Evolutionary conservation across 1,140 invertebrate genomes (phyloP).

Genomic region (Melipona quadrifasciata): DNA sequence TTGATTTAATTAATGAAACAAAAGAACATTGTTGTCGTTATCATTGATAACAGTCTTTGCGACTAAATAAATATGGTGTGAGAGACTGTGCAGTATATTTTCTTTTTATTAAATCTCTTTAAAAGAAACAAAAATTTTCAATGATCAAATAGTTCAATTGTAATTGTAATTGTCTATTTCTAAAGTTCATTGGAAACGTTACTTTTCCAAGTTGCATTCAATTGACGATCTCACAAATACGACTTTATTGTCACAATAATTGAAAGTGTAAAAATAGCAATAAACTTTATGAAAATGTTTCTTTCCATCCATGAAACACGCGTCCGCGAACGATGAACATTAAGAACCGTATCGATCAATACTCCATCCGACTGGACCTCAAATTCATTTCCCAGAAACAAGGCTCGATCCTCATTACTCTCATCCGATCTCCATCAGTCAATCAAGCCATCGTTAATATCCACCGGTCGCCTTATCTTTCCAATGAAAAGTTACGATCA

Average conservation of each 20-base stretch:
- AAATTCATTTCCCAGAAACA: neutral
- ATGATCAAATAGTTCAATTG: neutral
- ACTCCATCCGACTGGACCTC: neutral
- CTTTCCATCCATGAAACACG: neutral
- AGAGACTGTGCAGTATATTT: too few species aligned
- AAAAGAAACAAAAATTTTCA: neutral
- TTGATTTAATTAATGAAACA: too few species aligned
- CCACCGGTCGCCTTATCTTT: neutral
- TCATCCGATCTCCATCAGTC: neutral
- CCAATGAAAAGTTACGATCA: constrained; percentile 6
- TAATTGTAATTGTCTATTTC: neutral
- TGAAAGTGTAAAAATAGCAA: neutral
- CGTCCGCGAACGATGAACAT: neutral
- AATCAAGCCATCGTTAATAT: neutral
- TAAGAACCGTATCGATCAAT: neutral
- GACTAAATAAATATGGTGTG: too few species aligned
- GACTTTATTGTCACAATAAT: neutral
- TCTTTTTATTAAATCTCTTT: too few species aligned
- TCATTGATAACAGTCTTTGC: too few species aligned
- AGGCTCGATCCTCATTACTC: neutral
- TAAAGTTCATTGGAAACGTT: neutral
- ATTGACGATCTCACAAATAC: neutral
- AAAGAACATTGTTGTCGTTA: too few species aligned
- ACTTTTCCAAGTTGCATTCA: neutral
- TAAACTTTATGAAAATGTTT: neutral